Evolutionary conservation across 2,797 vertebrate species (phyloP).

Genomic region (Aplochiton taeniatus): DNA sequence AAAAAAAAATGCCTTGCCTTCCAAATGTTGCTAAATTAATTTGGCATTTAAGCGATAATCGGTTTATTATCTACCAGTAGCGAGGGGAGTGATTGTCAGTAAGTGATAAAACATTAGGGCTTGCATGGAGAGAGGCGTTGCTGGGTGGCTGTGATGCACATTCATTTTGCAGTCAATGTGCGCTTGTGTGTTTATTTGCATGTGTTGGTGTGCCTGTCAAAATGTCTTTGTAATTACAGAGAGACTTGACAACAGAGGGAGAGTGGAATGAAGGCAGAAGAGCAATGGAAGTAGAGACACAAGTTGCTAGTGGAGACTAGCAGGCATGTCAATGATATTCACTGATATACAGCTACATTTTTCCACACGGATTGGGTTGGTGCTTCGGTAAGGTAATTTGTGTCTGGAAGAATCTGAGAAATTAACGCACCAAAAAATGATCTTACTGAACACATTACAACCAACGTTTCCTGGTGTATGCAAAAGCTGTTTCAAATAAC

Average conservation of each 20-base stretch:
- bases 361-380: not conserved
- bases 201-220: constrained; percentile 12
- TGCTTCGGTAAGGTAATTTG: too few species aligned
- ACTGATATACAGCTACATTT: constrained; percentile 28
- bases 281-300: constrained; percentile 11
- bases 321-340: constrained; percentile 10
- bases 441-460: not conserved
- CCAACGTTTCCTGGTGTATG: too few species aligned
- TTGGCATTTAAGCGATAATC: constrained; percentile 59
- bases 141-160: not conserved
- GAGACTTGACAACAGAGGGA: constrained; percentile 26
- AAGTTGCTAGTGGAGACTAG: constrained; percentile 11
- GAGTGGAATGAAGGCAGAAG: constrained; percentile 10
- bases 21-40: constrained; percentile 54
- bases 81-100: constrained; percentile 55
- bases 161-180: not conserved
- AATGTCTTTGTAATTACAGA: constrained; percentile 42
- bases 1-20: constrained; percentile 49
- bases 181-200: too few species aligned
- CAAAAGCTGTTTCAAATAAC: too few species aligned
- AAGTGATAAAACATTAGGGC: constrained; percentile 54
- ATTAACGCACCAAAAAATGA: too few species aligned
- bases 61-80: constrained; percentile 38
- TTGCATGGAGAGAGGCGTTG: constrained; percentile 23
- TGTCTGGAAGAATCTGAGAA: too few species aligned